Base-by-base conservation (phyloP, 2,888 invertebrate genomes). In the Apantesis nais region DNA sequence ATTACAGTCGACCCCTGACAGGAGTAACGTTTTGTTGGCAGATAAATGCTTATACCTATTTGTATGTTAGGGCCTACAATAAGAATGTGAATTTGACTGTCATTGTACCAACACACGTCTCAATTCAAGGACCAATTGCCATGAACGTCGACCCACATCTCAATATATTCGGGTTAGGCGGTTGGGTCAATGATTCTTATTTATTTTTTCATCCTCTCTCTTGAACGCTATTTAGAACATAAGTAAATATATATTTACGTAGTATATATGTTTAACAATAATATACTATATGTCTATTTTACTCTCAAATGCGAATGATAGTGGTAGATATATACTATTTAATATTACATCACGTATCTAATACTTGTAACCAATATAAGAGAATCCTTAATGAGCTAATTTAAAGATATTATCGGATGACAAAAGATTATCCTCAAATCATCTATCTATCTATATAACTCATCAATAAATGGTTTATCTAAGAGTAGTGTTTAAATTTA, bases 231-330 rank as follows among this genome's bases (percentile, higher is more conserved):
- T 37, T 66, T 39, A 66, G 29, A 41, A 75, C 70, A 66, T 67
- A 52, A 65, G 69, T 66, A 71, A 77, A 60, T 61, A 63, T 55
- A 68, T 67, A 76, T 52, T 52, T n/a, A n/a, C 52, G n/a, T 22
- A n/a, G 48, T 12, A 25, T 55, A 55, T 55, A 55, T 55, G 12
- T 55, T 55, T 52, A 52, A n/a, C n/a, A 52, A 22, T 48, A 19
- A 22, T 22, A 52, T n/a, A n/a, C n/a, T 55, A 4, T 55, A 25
- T 25, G 25, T 25, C 55, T 3, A 25, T 55, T 25, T 55, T 25
- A 14, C 3, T 55, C 0, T 25, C 9, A 25, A 25, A 25, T 25
- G n/a, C 52, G 5, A 22, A 52, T 11, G 9, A 52, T n/a, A 9
- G 52, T 52, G 9, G 39, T 39, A 39, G 11, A 5, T 34, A 34